Evolutionary conservation across 2,113 vertebrate genomes (phyloP).

Genomic region (Collichthys lucidus): DNA sequence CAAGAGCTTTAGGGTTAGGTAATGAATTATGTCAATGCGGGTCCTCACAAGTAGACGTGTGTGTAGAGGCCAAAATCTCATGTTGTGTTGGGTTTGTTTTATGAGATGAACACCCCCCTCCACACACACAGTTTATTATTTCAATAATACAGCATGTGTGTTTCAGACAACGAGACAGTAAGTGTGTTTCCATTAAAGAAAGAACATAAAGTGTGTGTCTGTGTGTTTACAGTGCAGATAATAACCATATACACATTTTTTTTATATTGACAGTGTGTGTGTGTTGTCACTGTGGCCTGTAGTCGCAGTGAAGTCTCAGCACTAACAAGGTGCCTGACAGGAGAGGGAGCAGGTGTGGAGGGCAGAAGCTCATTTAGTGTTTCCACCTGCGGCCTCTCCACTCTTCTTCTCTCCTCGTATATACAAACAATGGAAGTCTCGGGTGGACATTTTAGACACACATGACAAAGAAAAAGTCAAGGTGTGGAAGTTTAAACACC

Average conservation of each 20-base stretch:
- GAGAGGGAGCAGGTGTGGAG: not conserved
- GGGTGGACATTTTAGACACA: not conserved
- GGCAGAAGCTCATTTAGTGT: slow-evolving; percentile 1
- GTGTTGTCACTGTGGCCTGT: not conserved
- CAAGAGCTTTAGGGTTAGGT: no score
- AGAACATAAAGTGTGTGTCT: not conserved
- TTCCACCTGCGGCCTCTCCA: not conserved
- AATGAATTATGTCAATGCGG: no score
- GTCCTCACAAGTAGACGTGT: no score
- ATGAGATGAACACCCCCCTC: not conserved
- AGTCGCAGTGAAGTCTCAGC: not conserved
- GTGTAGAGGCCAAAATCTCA: not conserved
- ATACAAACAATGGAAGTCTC: not conserved
- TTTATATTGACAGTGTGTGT: not conserved
- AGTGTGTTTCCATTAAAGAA: not conserved
- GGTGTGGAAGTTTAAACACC: not conserved
- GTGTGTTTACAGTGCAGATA: not conserved
- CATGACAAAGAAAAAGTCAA: not conserved
- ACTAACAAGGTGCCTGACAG: slow-evolving; percentile 1
- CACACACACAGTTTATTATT: not conserved
- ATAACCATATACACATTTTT: not conserved
- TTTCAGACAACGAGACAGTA: not conserved
- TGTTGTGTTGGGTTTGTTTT: not conserved
- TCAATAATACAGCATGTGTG: not conserved
- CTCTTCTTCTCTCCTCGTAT: not conserved